phyloP scores from a whole-genome alignment of 1,140 invertebrate genomes.

The Drosophila obscura region DNA sequence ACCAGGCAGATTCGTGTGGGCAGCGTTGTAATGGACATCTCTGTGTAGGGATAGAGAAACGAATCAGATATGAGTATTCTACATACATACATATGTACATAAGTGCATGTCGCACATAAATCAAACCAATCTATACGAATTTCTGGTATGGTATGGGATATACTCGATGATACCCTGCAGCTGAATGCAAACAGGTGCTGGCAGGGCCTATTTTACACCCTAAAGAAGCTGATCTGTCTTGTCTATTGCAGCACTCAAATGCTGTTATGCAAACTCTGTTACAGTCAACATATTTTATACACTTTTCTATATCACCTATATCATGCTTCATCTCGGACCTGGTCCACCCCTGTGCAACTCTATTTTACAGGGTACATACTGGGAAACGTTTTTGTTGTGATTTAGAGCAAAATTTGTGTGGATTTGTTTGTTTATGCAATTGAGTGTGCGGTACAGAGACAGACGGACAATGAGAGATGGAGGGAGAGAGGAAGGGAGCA shows the following conservation, averaged over 20 bases:
- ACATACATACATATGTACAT: too few species aligned
- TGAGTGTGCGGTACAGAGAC: constrained; percentile 24
- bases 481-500: constrained; percentile 3
- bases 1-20: constrained; percentile 87
- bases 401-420: constrained; percentile 62
- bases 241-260: too few species aligned
- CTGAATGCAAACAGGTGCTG: too few species aligned
- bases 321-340: not conserved
- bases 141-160: too few species aligned
- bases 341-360: constrained; percentile 14
- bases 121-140: constrained; percentile 16
- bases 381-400: constrained; percentile 55
- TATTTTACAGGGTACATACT: constrained; percentile 36
- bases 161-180: too few species aligned
- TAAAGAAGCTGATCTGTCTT: too few species aligned
- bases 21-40: constrained; percentile 77
- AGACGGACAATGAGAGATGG: constrained; percentile 2
- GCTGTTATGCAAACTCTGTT: too few species aligned
- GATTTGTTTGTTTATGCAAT: constrained; percentile 75
- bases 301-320: not conserved
- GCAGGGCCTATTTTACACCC: too few species aligned
- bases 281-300: too few species aligned
- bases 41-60: constrained; percentile 44
- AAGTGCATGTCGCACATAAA: constrained; percentile 26
- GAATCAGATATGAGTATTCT: constrained; percentile 1